These are phyloP conservation scores for Prenolepis imparis DNA, from an alignment of 2,888 invertebrate genomes.

Conservation along the genomic window DNA sequence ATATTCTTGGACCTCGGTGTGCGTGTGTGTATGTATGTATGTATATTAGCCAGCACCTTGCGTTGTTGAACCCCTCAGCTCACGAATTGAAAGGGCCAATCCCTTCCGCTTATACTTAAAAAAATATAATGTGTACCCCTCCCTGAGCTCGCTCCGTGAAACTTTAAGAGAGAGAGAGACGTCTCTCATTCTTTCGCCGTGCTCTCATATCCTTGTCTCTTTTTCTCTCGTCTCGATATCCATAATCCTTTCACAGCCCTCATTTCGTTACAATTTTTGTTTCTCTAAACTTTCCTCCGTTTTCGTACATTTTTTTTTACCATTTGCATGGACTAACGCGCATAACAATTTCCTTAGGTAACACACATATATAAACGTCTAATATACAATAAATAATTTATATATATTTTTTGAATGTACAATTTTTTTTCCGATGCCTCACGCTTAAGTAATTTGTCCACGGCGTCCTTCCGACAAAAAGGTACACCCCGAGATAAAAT, in stretches of 20 bases:
- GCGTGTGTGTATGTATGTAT: conserved; percentile 50
- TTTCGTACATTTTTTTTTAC: conserved; percentile 49
- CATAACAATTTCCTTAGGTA: conserved; percentile 76
- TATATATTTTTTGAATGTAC: conserved; percentile 80
- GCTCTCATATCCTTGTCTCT: conserved; percentile 59
- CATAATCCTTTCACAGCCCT: conserved; percentile 84
- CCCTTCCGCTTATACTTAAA: conserved; percentile 81
- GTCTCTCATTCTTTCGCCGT: conserved; percentile 51
- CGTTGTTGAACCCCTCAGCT: conserved; percentile 81
- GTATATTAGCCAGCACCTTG: conserved; percentile 84
- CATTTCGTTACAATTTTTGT: conserved; percentile 79
- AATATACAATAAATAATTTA: conserved; percentile 86
- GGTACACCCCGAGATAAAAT: conserved; percentile 41
- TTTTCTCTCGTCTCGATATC: conserved; percentile 51
- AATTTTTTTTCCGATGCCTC: conserved; percentile 73
- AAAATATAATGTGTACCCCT: conserved; percentile 84
- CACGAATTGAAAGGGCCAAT: conserved; percentile 76
- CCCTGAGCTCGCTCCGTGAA: conserved; percentile 81
- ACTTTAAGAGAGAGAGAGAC: conserved; percentile 51
- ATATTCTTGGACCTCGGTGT: conserved; percentile 85
- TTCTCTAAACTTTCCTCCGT: conserved; percentile 64
- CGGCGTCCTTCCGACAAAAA: conserved; percentile 46
- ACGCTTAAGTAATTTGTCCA: conserved; percentile 83
- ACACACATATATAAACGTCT: conserved; percentile 74
- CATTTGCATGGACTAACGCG: conserved; percentile 58